Evolutionary conservation across 2,113 vertebrate species (phyloP).

Genomic region (Phocoena sinus): DNA sequence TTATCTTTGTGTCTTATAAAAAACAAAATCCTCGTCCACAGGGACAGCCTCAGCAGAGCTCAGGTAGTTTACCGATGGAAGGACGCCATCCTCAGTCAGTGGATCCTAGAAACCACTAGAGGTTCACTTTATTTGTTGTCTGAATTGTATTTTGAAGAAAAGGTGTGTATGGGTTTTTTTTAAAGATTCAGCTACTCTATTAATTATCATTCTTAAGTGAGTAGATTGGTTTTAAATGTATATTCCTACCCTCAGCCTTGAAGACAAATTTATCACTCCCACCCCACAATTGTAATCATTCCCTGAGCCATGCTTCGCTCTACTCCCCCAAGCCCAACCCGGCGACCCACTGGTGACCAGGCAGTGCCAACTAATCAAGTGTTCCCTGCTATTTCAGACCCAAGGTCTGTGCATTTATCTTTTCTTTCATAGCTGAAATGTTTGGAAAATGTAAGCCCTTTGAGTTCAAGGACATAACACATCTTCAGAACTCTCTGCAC

Average conservation of each 20-base stretch:
- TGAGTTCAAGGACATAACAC: neutral
- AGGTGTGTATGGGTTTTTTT: neutral
- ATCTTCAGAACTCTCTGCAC: neutral
- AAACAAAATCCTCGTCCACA: neutral
- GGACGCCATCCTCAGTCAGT: neutral
- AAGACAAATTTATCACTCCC: neutral
- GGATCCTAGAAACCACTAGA: neutral
- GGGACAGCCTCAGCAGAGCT: neutral
- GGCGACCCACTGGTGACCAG: fast-evolving
- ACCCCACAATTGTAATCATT: neutral
- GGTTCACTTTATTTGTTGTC: neutral
- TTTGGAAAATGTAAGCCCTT: neutral
- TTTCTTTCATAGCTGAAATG: neutral
- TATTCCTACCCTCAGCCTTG: neutral
- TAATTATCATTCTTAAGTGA: neutral
- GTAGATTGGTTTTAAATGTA: neutral
- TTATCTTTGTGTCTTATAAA: neutral
- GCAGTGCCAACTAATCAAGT: fast-evolving
- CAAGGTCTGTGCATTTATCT: neutral
- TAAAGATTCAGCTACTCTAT: neutral
- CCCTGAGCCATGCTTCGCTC: neutral
- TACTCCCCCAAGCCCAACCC: neutral
- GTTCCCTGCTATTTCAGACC: neutral
- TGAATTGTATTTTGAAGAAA: conserved; percentile 24
- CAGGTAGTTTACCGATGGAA: neutral